Evolutionary conservation across 2,888 invertebrate species (phyloP).

Genomic region (Odontocolon sp.): DNA sequence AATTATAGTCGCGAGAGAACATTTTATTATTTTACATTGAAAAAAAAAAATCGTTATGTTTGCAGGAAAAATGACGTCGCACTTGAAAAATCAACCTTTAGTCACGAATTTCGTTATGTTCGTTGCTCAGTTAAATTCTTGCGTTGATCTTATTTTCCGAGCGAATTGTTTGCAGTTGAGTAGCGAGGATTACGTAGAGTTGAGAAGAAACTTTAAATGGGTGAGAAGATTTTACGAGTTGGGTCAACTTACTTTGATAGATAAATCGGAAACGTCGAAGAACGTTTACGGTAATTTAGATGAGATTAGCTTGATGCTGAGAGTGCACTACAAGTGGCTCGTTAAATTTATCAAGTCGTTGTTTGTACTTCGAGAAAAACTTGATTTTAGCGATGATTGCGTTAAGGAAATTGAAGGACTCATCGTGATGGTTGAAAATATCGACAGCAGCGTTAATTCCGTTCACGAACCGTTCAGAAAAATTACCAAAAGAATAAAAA

Average conservation of each 20-base stretch:
- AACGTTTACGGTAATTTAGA: constrained; percentile 72
- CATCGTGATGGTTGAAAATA: constrained; percentile 69
- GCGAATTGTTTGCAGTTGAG: constrained; percentile 56
- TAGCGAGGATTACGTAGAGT: constrained; percentile 75
- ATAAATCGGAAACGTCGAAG: constrained; percentile 68
- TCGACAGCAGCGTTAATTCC: constrained; percentile 61
- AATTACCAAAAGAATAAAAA: constrained; percentile 70
- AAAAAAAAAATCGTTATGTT: no score
- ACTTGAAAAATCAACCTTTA: constrained; percentile 82
- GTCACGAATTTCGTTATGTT: constrained; percentile 83
- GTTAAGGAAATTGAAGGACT: constrained; percentile 69
- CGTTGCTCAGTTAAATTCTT: constrained; percentile 81
- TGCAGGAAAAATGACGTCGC: constrained; percentile 81
- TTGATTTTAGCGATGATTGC: constrained; percentile 32
- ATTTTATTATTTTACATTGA: no score
- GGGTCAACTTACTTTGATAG: constrained; percentile 77
- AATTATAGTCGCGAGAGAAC: no score
- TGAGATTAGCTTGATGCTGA: constrained; percentile 84
- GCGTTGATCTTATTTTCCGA: constrained; percentile 79
- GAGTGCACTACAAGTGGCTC: constrained; percentile 89
- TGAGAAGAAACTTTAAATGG: constrained; percentile 83
- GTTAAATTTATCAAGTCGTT: constrained; percentile 81
- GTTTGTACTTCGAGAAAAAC: constrained; percentile 54
- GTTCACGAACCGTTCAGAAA: constrained; percentile 71
- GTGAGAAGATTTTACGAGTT: constrained; percentile 81